Percentiles rank a stretch among this genome's conserved stretches.
Conservation (phyloP, 1,140 invertebrate species). For the Aphaenogaster ashmeadi region DNA sequence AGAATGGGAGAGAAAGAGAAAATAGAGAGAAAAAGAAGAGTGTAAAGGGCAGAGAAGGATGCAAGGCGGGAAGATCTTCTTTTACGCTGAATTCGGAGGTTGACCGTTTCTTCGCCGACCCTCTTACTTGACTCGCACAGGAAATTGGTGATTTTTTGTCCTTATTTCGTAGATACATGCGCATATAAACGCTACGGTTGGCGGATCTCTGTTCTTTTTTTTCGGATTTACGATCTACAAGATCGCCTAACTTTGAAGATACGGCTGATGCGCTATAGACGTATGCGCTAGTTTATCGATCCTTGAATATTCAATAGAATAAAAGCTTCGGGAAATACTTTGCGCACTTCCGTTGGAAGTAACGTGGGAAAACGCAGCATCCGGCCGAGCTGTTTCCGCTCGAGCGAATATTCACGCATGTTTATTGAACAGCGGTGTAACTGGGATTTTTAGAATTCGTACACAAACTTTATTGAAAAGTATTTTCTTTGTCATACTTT, state of each 20-base stretch:
- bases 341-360: conserved; percentile 28
- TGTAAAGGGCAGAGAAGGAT: not conserved
- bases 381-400: not conserved
- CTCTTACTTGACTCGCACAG: conserved; percentile 63
- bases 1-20: not conserved
- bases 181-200: not conserved
- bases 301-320: conserved; percentile 62
- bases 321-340: conserved; percentile 52
- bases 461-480: not conserved
- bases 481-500: not conserved
- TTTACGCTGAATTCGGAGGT: conserved; percentile 70
- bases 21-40: not conserved
- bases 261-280: not conserved
- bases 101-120: conserved; percentile 60
- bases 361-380: conserved; percentile 44
- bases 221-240: conserved; percentile 39
- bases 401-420: conserved; percentile 31
- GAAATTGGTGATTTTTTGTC: conserved; percentile 65
- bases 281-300: not conserved
- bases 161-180: conserved; percentile 39
- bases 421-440: conserved; percentile 23
- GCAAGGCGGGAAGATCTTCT: conserved; percentile 36
- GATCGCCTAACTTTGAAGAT: conserved; percentile 26
- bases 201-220: not conserved
- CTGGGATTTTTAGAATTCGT: not conserved